phyloP scores from a whole-genome alignment of 2,888 invertebrate genomes.

The Andrena hattorfiana region DNA sequence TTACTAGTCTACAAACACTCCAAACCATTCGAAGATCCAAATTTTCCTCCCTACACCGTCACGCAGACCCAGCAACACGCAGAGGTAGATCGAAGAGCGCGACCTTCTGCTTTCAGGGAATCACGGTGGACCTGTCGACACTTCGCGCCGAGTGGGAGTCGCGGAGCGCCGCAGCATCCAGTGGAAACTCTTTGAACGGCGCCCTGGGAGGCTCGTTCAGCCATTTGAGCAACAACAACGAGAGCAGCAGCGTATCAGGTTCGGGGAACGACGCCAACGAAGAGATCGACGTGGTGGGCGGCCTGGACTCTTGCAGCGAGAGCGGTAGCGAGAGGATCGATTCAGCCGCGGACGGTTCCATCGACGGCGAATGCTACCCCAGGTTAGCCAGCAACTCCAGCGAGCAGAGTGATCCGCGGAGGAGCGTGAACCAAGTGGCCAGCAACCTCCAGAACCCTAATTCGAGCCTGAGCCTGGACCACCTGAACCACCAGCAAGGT shows the following conservation, averaged over 20 bases:
- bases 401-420: constrained; percentile 79
- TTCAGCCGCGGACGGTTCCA: constrained; percentile 86
- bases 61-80: neutral
- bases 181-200: constrained; percentile 82
- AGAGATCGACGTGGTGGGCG: constrained; percentile 94
- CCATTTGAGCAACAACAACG: constrained; percentile 81
- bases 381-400: constrained; percentile 83
- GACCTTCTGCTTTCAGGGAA: constrained; percentile 86
- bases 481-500: constrained; percentile 81
- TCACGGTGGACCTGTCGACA: constrained; percentile 94
- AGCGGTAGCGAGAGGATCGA: constrained; percentile 86
- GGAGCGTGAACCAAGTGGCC: constrained; percentile 58
- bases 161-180: constrained; percentile 87
- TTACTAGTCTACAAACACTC: too few relatives aligned
- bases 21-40: too few relatives aligned
- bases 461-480: constrained; percentile 74
- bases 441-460: constrained; percentile 72
- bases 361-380: constrained; percentile 87
- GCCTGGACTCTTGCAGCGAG: constrained; percentile 90
- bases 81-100: neutral
- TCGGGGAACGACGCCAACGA: constrained; percentile 84
- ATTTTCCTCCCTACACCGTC: neutral
- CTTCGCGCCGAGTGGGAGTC: constrained; percentile 94
- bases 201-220: constrained; percentile 78
- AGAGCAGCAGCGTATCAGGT: constrained; percentile 83